Percentiles rank a stretch among this genome's conserved stretches.
Conservation (phyloP, 1,140 invertebrate genomes). For the Drosophila sucinea region DNA sequence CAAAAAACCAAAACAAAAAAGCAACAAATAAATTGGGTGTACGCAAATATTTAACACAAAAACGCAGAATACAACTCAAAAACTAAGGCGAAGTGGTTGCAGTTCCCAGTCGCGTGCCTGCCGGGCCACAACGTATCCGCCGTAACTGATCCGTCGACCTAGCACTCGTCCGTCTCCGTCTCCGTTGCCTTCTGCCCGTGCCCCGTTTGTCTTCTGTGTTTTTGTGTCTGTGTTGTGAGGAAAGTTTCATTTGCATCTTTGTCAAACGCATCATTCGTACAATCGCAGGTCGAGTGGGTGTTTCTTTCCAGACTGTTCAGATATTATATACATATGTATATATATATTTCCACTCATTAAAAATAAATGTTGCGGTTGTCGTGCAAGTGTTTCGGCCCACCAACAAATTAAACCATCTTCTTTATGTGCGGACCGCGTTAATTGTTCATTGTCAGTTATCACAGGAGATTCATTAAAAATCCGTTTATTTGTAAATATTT, state of each 20-base stretch:
- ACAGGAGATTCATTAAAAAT: constrained; percentile 39
- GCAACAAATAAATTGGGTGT: constrained; percentile 70
- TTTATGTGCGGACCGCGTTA: constrained; percentile 31
- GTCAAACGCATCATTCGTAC: constrained; percentile 22
- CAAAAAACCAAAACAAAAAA: constrained; percentile 20
- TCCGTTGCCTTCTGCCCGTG: not conserved
- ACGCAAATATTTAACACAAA: constrained; percentile 78
- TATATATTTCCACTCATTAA: constrained; percentile 18
- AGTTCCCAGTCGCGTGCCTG: constrained; percentile 75
- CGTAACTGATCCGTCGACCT: constrained; percentile 33
- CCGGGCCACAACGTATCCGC: constrained; percentile 67
- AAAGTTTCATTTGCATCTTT: constrained; percentile 15
- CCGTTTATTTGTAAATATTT: constrained; percentile 52
- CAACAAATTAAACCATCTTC: constrained; percentile 35
- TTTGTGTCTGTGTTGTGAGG: not conserved
- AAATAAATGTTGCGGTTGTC: constrained; percentile 15
- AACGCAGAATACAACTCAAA: constrained; percentile 58
- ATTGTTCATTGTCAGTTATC: constrained; percentile 39
- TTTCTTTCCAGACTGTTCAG: not conserved
- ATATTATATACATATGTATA: not conserved
- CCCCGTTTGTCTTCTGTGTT: no score
- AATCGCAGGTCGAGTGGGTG: constrained; percentile 14
- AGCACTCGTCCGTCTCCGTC: not conserved
- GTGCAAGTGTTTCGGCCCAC: constrained; percentile 34
- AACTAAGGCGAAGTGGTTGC: constrained; percentile 69